Base-by-base conservation (phyloP, 2,888 invertebrate genomes). In the Orthonychiurus folsomi region DNA sequence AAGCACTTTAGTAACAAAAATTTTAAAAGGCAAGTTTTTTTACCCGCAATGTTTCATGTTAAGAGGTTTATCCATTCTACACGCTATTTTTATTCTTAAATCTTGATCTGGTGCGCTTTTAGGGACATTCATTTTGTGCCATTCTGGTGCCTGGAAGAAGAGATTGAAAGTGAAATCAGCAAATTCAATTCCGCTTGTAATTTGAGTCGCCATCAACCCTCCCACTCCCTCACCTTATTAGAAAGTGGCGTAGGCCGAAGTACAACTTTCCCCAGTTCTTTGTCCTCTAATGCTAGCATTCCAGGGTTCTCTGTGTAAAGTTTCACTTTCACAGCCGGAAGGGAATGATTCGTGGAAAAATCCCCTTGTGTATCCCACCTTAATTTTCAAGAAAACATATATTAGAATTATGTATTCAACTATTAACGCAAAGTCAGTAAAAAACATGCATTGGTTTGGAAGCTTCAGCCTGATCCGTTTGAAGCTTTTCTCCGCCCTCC, bases 341-440 rank as follows among this genome's bases (percentile, higher is more conserved):
- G 81, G 1, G 97, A 93, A 77, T 97, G 94, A 66, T 93, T 94
- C 60, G 97, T 99, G 72, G 93, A 91, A 79, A 99, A 99, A 80
- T 99, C 99, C 61, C 96, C 99, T 82, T 97, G 97, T 0, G 97
- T 99, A 76, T 99, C 99, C 99, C 99, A 99, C 85, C 93, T 93
- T 9, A n/a, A n/a, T n/a, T n/a, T n/a, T n/a, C n/a, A n/a, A n/a
- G n/a, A n/a, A n/a, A n/a, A n/a, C 48, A n/a, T 48, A 15, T 12
- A 12, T 12, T 48, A 48, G n/a, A n/a, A 53, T 53, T 20, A 5
- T 5, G 21, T 5, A n/a, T 53, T n/a, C 5, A 53, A 20, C 9
- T 53, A 9, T 20, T 20, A 20, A 9, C 9, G 53, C 5, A 53
- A n/a, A 21, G 53, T 9, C 9, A n/a, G 15, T 9, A 3, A 28